Evolutionary conservation across 2,797 vertebrate species (phyloP).

Genomic region (Amniataba percoides): DNA sequence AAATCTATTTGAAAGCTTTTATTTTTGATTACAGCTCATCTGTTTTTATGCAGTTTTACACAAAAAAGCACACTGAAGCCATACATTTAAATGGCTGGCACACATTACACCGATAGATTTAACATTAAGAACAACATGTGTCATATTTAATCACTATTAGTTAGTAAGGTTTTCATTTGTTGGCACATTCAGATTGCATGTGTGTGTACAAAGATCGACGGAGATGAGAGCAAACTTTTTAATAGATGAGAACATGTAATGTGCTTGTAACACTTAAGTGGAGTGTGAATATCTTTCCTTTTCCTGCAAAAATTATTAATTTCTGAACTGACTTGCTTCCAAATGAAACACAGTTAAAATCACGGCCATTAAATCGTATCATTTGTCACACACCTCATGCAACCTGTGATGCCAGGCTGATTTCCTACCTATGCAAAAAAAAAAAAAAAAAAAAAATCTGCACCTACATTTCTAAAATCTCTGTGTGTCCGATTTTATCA

Average conservation of each 20-base stretch:
- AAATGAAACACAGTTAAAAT: conserved; percentile 30
- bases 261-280: not conserved
- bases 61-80: conserved; percentile 13
- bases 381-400: conserved; percentile 15
- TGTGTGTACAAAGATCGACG: conserved; percentile 24
- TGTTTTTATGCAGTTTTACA: conserved; percentile 12
- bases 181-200: conserved; percentile 5
- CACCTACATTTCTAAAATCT: conserved; percentile 45
- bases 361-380: conserved; percentile 18
- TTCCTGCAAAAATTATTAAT: not conserved
- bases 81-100: conserved; percentile 3
- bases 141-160: conserved; percentile 20
- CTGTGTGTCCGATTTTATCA: conserved; percentile 16
- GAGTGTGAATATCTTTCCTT: conserved; percentile 5
- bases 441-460: too few species aligned
- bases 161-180: conserved; percentile 14
- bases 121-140: conserved; percentile 17
- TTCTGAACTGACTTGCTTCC: conserved; percentile 17
- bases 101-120: conserved; percentile 10
- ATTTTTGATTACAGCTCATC: conserved; percentile 17
- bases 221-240: conserved; percentile 11
- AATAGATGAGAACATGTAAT: not conserved
- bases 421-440: conserved; percentile 26
- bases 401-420: not conserved
- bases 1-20: not conserved